Percentiles rank a stretch among this genome's conserved stretches.
Evolutionary conservation across 2,888 invertebrate genomes (phyloP).

Genomic region (Meiosimyza platycephala): DNA sequence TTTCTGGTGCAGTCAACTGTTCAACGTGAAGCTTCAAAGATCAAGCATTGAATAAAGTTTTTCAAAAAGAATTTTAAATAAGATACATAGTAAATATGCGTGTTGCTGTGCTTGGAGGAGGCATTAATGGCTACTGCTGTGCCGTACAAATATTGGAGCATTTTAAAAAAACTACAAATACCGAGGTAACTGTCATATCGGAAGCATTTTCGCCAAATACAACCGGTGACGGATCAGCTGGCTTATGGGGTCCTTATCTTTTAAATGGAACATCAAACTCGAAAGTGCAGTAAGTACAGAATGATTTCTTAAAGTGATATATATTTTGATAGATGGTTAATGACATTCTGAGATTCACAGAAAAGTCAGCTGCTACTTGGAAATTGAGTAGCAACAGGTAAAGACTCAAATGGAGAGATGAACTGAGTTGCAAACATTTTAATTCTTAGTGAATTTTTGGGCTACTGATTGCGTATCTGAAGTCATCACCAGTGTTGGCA

Average conservation of each 20-base stretch:
- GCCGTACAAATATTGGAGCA: conserved; percentile 75
- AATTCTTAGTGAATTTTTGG: too few relatives aligned
- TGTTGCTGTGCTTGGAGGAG: conserved; percentile 76
- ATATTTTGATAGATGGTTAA: neutral
- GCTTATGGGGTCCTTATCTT: conserved; percentile 79
- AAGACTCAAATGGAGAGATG: too few relatives aligned
- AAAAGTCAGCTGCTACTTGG: neutral
- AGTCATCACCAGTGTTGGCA: too few relatives aligned
- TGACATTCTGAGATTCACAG: neutral
- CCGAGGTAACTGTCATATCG: conserved; percentile 74
- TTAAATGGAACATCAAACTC: conserved; percentile 70
- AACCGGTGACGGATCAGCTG: conserved; percentile 83
- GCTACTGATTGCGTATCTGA: too few relatives aligned
- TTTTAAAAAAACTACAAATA: conserved; percentile 63
- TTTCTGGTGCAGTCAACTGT: too few relatives aligned
- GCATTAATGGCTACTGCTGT: conserved; percentile 78
- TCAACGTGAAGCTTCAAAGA: neutral
- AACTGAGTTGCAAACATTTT: too few relatives aligned
- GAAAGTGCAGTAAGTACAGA: conserved; percentile 68
- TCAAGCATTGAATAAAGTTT: neutral
- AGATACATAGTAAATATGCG: conserved; percentile 39
- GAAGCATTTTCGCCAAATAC: conserved; percentile 78
- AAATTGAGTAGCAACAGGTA: too few relatives aligned
- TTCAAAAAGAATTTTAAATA: neutral
- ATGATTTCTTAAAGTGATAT: too few relatives aligned